A percentile compares a stretch with the other conserved stretches of the same genome.
phyloP scores from a whole-genome alignment of 2,797 vertebrate species.

The Pipistrellus pipistrellus region DNA sequence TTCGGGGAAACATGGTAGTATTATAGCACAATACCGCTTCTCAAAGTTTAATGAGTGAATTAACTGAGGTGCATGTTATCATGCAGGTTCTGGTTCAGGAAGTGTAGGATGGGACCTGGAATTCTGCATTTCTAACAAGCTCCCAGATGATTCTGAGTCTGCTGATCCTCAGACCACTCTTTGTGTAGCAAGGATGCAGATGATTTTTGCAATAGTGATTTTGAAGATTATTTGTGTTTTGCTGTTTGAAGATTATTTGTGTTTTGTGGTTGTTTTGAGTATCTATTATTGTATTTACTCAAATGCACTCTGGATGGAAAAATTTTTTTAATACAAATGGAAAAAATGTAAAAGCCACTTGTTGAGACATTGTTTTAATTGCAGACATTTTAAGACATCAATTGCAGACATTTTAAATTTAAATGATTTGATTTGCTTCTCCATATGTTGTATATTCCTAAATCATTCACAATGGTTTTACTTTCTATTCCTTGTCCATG shows the following conservation, averaged over 20 bases:
- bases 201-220: constrained; percentile 17
- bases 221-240: constrained; percentile 12
- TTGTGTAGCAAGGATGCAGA: neutral
- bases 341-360: constrained; percentile 36
- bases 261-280: neutral
- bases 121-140: neutral
- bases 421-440: constrained; percentile 63
- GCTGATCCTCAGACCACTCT: neutral
- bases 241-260: constrained; percentile 3
- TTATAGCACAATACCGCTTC: neutral
- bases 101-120: neutral
- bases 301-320: neutral
- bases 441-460: constrained; percentile 62
- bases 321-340: constrained; percentile 7
- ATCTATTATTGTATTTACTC: neutral
- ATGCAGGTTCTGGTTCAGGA: neutral
- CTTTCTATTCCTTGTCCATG: constrained; percentile 1
- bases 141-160: neutral
- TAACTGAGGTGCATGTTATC: neutral
- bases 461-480: constrained; percentile 67
- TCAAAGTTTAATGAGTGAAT: neutral
- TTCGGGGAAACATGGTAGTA: neutral
- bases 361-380: constrained; percentile 3
- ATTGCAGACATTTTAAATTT: constrained; percentile 34
- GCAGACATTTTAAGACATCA: constrained; percentile 46